Evolutionary conservation across 2,113 vertebrate genomes (phyloP), one percentile per base, ranked within the genome.

Genomic region (Corythoichthys haematopterus): DNA sequence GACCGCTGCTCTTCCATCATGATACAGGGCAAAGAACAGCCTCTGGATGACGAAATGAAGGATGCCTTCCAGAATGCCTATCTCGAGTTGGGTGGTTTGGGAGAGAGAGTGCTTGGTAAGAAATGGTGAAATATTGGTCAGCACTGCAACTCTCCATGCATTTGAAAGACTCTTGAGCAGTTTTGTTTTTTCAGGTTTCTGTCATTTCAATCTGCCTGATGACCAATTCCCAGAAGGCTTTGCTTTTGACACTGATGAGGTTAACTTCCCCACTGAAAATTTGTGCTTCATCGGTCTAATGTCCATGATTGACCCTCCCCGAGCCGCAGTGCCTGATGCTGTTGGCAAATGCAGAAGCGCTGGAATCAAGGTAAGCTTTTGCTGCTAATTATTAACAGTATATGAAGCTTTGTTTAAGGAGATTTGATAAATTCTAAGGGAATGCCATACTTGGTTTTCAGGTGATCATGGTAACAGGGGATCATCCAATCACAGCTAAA

Each of bases 381-480:
- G 43, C 15, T 51, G 10, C 20, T 14, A 6, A 1, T 28, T 20
- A 33, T 10, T 40, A 12, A 4, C 3, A 16, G 20, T 36, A 14
- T 37, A 3, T 13, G 33, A 10, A 10, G 14, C 0, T 14, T 66
- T 60, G 55, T 15, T 28, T 48, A 28, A 12, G 9, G 12, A 38
- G 36, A 46, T 43, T 35, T 35, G 28, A 4, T 2, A 45, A n/a
- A n/a, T 7, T 40, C n/a, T 36, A 40, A 53, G 6, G 20, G 2
- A 55, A 53, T 28, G n/a, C 33, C 0, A 1, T 50, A 14, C 2
- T 3, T 52, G n/a, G 7, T 46, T 16, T 0, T 36, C 95, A 96
- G 96, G 95, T 97, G 50, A 97, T 98, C 83, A 97, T 98, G 96
- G 96, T 98, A 20, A 97, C 95, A 0, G 95, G 96, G 38, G 95